Evolutionary conservation across 37 sponge, comb jelly and placozoan genomes (phyloP), one percentile per base, ranked within the genome.

Genomic region (Halisarca cf. caerulea): DNA sequence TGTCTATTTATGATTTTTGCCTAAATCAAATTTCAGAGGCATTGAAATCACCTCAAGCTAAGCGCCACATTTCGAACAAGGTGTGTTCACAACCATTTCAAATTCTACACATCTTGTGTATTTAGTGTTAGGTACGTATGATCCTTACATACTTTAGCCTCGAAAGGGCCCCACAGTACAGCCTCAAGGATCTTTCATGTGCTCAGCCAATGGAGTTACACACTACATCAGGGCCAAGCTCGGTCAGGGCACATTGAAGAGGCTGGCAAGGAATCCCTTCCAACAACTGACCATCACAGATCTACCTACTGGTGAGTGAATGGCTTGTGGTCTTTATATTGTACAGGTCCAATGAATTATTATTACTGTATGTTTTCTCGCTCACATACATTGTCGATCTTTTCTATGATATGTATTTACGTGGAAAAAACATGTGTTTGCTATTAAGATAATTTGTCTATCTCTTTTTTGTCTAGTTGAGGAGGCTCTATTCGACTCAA

Each of bases 101-200:
- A 6, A 47, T 14, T 11, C 9, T 11, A 6, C 6, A 47, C 11
- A 47, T 47, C 51, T 47, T 47, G 51, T n/a, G n/a, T n/a, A n/a
- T 47, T 47, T 14, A 14, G 51, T 11, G 6, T 47, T 47, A 47
- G 11, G 51, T 47, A 14, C 6, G 23, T 61, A 61, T 61, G 64
- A 7, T 61, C 24, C 57, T 18, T 17, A 18, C 64, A 61, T 30
- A 18, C 32, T 34, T 30, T 34, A 74, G 77, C 32, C 44, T 40
- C 77, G 77, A n/a, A 74, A 74, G 45, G 36, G 36, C 2, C 77
- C 77, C 0, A 41, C 77, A 36, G 45, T 74, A 6, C 77, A 43
- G 42, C 77, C 77, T 2, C 42, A 37, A 1, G 36, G 45, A 8
- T 20, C 77, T 20, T 74, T 74, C 24, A 15, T 42, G 45, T 36